A percentile compares a stretch with the other conserved stretches of the same genome.
Evolutionary conservation across 1,140 invertebrate species (phyloP).

Genomic region (Samia ricini): DNA sequence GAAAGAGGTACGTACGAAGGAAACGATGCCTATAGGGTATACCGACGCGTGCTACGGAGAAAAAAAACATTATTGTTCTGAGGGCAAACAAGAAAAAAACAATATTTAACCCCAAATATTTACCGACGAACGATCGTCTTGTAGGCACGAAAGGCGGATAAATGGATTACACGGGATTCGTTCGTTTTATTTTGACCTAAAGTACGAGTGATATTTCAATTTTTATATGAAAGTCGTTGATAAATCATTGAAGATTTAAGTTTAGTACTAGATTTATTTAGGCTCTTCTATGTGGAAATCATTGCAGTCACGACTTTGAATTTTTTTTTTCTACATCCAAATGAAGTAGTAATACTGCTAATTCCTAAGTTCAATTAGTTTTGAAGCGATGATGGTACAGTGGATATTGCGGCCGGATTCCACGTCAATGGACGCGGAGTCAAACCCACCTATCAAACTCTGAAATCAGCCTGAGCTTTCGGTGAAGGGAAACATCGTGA

Average conservation of each 20-base stretch:
- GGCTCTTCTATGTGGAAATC: too few species aligned
- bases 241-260: slow-evolving; percentile 6
- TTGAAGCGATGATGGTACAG: too few species aligned
- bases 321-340: too few species aligned
- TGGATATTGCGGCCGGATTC: too few species aligned
- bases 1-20: neutral
- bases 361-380: too few species aligned
- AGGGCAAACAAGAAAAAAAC: neutral
- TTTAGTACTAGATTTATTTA: too few species aligned
- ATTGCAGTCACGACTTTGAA: too few species aligned
- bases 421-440: too few species aligned
- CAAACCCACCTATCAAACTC: too few species aligned
- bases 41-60: neutral
- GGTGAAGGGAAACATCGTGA: too few species aligned
- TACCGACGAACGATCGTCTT: neutral
- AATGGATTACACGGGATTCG: slow-evolving; percentile 7
- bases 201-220: neutral
- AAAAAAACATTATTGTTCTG: neutral
- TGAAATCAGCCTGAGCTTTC: too few species aligned
- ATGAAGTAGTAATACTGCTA: too few species aligned
- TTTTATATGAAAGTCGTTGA: slow-evolving; percentile 3
- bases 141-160: neutral
- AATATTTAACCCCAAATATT: slow-evolving; percentile 2
- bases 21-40: neutral
- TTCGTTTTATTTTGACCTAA: slow-evolving; percentile 1